Evolutionary conservation across 2,797 vertebrate genomes (phyloP), one percentile per base, ranked within the genome.

Genomic region (Danio aesculapii): DNA sequence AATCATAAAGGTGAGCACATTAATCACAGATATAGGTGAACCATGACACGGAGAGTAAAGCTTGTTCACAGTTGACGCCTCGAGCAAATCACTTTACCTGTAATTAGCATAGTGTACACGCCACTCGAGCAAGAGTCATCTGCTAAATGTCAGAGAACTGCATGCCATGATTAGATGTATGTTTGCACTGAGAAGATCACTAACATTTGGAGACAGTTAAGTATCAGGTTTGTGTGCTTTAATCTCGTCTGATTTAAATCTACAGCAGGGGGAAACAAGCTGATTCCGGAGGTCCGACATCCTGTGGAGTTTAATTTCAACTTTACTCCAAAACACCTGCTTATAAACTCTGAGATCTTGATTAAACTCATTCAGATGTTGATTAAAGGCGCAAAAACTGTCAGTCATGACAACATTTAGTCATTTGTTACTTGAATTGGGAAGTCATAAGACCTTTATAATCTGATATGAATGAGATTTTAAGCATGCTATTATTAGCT

Each of bases 191-290:
- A 50, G 44, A 50, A 64, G 41, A 64, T 72, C 59, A 19, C 49
- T 58, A 58, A 57, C 78, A 73, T 58, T 71, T 79, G 55, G 61
- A 79, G 88, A 83, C 81, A 14, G 59, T 57, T 39, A 71, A 63
- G 8, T n/a, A 47, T 0, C 14, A 52, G 50, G 43, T 46, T 80
- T 73, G 19, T 12, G 30, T 63, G 52, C 49, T 73, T 62, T 63
- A 64, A 21, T 62, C 58, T 63, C 9, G 21, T 62, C 44, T n/a
- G 2, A 52, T 58, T 58, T 47, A 55, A 12, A 17, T 57, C 43
- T 77, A 47, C 47, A 39, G 39, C 49, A 14, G 69, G 43, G 30
- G 52, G 49, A 63, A 47, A 62, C n/a, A 64, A 30, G 21, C 3
- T 46, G 5, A 47, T 44, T 17, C 9, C 21, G 44, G 14, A 59